phyloP scores from a whole-genome alignment of 92 coral and sea anemone genomes.

The Muricea muricata region DNA sequence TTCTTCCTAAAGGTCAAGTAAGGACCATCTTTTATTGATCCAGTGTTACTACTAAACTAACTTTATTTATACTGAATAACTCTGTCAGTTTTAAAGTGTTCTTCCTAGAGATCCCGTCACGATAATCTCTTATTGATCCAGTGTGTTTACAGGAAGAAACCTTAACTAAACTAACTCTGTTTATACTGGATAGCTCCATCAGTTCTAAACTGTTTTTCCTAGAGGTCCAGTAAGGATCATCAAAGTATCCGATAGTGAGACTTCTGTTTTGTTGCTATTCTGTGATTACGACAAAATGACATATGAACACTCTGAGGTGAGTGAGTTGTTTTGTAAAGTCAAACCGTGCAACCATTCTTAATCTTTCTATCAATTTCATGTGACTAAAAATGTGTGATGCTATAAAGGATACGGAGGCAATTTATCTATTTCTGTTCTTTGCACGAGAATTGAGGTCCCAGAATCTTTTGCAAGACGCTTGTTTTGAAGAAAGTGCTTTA shows the following conservation, averaged over 20 bases:
- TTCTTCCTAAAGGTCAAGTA: too few species aligned
- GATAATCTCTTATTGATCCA: too few species aligned
- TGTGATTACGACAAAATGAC: too few species aligned
- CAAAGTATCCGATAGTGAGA: too few species aligned
- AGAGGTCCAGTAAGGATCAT: background rate
- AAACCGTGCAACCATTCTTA: background rate
- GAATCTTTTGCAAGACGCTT: slow-evolving; percentile 89
- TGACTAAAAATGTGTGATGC: background rate
- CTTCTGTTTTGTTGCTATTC: too few species aligned
- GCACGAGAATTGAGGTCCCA: slow-evolving; percentile 91
- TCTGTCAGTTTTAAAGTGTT: too few species aligned
- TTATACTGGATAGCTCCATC: background rate
- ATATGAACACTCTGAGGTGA: too few species aligned
- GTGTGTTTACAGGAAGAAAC: too few species aligned
- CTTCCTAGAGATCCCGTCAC: too few species aligned
- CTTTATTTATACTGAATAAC: too few species aligned
- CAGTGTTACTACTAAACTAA: too few species aligned
- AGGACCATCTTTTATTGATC: too few species aligned
- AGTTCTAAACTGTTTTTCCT: slow-evolving; percentile 5
- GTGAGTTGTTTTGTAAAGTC: background rate
- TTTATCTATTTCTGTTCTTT: slow-evolving; percentile 92
- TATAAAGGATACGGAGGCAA: slow-evolving; percentile 94
- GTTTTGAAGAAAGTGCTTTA: slow-evolving; percentile 89
- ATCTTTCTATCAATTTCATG: background rate
- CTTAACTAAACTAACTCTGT: background rate